A percentile compares a stretch with the other conserved stretches of the same genome.
Evolutionary conservation across 2,888 invertebrate genomes (phyloP).

Genomic region (Bellardia bayeri): DNA sequence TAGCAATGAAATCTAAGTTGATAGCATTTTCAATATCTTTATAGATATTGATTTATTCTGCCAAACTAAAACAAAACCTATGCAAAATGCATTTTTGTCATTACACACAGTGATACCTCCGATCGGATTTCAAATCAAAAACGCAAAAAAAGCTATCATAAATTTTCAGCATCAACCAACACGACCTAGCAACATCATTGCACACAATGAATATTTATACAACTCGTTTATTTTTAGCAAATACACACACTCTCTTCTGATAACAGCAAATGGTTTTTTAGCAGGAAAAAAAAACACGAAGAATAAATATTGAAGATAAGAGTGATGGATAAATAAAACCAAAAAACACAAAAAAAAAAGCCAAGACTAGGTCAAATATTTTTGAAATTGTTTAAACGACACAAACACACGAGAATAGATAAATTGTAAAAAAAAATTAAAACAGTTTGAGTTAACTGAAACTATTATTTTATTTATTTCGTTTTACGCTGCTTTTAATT

Average conservation of each 20-base stretch:
- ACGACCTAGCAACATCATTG: background rate
- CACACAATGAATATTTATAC: background rate
- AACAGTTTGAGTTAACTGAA: background rate
- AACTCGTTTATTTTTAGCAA: background rate
- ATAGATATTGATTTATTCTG: too few relatives aligned
- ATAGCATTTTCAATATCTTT: too few relatives aligned
- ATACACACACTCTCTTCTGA: background rate
- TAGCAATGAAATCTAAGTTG: too few relatives aligned
- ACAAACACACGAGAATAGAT: background rate
- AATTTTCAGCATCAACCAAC: background rate
- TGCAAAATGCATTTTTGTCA: too few relatives aligned
- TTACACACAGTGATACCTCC: too few relatives aligned
- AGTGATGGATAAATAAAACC: conserved; percentile 3
- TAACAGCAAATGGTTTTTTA: background rate
- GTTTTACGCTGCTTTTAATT: background rate
- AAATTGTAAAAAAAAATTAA: background rate
- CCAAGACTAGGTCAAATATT: conserved; percentile 9
- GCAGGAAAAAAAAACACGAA: background rate
- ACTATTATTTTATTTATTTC: conserved; percentile 15
- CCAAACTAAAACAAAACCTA: too few relatives aligned
- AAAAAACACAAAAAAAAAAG: background rate
- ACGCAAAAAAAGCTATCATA: background rate
- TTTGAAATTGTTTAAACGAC: background rate
- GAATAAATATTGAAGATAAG: conserved; percentile 15
- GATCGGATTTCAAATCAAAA: too few relatives aligned